Evolutionary conservation across 2,888 invertebrate species (phyloP), one percentile per base, ranked within the genome.

Genomic region (Chloroclystis v-ata): DNA sequence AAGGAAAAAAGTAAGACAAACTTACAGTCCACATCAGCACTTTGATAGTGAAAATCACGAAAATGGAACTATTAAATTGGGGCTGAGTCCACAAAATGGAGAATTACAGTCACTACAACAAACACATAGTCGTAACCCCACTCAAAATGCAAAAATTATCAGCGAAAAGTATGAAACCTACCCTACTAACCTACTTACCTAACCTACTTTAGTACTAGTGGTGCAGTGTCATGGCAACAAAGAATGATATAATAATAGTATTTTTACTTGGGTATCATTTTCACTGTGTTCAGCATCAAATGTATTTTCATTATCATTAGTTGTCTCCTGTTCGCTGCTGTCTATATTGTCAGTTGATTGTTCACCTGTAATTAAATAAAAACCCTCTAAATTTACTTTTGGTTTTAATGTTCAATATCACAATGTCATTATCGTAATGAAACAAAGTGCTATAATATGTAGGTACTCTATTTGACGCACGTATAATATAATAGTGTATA

Each of bases 111-210:
- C 33, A 42, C 41, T 42, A 33, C 41, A 45, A 45, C 46, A 50
- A 46, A 43, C 46, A 50, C 45, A 50, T 50, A 13, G 37, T 46
- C 50, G 39, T 50, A 50, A 50, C 40, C 46, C 52, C 44, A 28
- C 28, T n/a, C 28, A 28, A 28, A 28, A 28, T 28, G 28, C 26
- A 46, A 49, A 40, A 49, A 52, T 48, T 39, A 46, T 45, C 45
- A 43, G 50, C 46, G 50, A 50, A 43, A 46, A 46, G 50, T 50
- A 50, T 50, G 46, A 50, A 50, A 50, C 43, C n/a, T n/a, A n/a
- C n/a, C n/a, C n/a, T n/a, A n/a, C n/a, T n/a, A n/a, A n/a, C n/a
- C n/a, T n/a, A n/a, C n/a, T n/a, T n/a, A n/a, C n/a, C n/a, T n/a
- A n/a, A n/a, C n/a, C n/a, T 46, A 46, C 42, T 46, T 50, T 42